A percentile compares a stretch with the other conserved stretches of the same genome.
These are phyloP conservation scores for Maniola hyperantus DNA, from an alignment of 2,888 invertebrate genomes.

Conservation along the genomic window DNA sequence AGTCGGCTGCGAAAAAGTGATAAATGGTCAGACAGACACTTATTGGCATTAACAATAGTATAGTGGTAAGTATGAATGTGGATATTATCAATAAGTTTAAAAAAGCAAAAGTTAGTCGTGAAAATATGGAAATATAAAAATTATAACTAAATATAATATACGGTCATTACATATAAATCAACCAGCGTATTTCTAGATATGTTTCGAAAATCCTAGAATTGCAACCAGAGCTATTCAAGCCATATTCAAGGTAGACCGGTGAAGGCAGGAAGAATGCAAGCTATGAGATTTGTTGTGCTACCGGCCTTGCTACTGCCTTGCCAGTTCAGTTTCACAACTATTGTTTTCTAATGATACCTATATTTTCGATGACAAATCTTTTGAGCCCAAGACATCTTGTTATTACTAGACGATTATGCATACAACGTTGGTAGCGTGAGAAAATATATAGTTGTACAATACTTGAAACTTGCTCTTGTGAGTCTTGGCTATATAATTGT, in stretches of 20 bases:
- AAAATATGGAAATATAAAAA: no score
- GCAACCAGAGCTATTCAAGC: constrained; percentile 44
- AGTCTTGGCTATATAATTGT: neutral
- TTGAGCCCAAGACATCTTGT: neutral
- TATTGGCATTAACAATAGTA: no score
- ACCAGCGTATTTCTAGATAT: constrained; percentile 12
- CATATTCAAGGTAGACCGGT: constrained; percentile 66
- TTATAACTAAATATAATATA: no score
- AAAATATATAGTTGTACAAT: neutral
- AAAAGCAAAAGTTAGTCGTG: no score
- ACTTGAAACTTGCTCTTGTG: neutral
- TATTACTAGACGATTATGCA: constrained; percentile 8
- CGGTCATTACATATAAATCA: neutral
- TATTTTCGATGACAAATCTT: constrained; percentile 11
- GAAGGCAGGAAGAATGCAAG: constrained; percentile 70
- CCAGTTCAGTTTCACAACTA: constrained; percentile 27
- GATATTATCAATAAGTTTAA: no score
- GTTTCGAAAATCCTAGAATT: constrained; percentile 44
- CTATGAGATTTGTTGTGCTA: constrained; percentile 39
- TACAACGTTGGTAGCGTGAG: constrained; percentile 13
- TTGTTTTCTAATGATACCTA: constrained; percentile 27
- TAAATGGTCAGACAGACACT: no score
- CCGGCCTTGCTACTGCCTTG: constrained; percentile 51
- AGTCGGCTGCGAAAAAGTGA: no score
- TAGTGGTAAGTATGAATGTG: no score